Percentiles rank a stretch among this genome's conserved stretches.
Conservation (phyloP, 2,797 vertebrate species). For the Xiphorhynchus erythropygius region DNA sequence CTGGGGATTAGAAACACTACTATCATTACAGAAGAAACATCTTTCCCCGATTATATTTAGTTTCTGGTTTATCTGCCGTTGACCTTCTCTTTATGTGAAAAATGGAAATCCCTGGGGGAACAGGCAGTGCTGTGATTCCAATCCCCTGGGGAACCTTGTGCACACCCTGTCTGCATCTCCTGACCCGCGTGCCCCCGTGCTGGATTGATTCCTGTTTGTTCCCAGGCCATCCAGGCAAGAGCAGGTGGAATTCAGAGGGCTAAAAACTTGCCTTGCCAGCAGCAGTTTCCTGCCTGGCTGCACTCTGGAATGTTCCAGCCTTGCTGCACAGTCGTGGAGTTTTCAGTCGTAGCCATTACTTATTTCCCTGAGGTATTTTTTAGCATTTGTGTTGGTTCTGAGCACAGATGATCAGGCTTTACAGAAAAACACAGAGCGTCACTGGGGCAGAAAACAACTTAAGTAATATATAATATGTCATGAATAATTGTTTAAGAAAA, state of each 20-base stretch:
- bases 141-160: not conserved
- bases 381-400: not conserved
- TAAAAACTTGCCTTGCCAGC: not conserved
- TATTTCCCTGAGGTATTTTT: not conserved
- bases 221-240: not conserved
- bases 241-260: not conserved
- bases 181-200: not conserved
- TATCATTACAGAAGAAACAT: not conserved
- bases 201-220: not conserved
- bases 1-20: slow-evolving; percentile 11
- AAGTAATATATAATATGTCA: not conserved
- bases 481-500: not conserved
- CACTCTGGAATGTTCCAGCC: not conserved
- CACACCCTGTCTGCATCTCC: not conserved
- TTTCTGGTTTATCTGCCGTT: not conserved
- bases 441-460: not conserved
- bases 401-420: not conserved
- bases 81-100: not conserved
- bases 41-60: not conserved
- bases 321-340: not conserved
- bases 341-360: not conserved
- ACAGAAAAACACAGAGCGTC: not conserved
- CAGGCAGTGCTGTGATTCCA: not conserved
- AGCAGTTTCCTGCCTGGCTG: not conserved
- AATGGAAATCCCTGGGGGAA: not conserved